Conservation (phyloP, 2,888 invertebrate species). For the Mythimna loreyi region DNA sequence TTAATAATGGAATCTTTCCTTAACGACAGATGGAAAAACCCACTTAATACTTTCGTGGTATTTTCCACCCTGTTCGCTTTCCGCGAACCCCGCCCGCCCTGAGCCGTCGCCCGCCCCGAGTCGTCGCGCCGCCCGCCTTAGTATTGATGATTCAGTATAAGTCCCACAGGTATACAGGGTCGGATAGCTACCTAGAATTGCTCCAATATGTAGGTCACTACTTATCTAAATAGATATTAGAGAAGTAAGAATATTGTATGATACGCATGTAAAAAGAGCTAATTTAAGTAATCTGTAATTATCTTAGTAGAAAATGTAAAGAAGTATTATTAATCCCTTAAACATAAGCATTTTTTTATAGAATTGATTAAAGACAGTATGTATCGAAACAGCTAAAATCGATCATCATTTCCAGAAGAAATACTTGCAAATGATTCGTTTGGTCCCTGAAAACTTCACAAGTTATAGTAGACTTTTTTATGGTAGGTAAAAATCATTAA, state of each 20-base stretch:
- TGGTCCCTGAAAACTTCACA: too few species aligned
- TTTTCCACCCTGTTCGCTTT: constrained; percentile 38
- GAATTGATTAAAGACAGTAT: too few species aligned
- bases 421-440: too few species aligned
- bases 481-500: too few species aligned
- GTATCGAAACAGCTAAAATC: not conserved
- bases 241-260: too few species aligned
- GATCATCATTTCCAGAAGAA: not conserved
- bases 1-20: not conserved
- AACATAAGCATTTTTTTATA: too few species aligned
- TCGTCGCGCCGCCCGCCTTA: not conserved
- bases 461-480: too few species aligned
- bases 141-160: constrained; percentile 13
- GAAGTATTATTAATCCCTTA: too few species aligned
- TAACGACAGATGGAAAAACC: constrained; percentile 42
- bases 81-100: not conserved
- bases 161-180: constrained; percentile 19
- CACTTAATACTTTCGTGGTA: constrained; percentile 12
- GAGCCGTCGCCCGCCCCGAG: too few species aligned
- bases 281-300: too few species aligned
- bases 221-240: not conserved
- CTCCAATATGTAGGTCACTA: not conserved
- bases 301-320: too few species aligned
- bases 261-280: too few species aligned
- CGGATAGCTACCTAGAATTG: not conserved